These are phyloP conservation scores for Zoanthus solanderi DNA, from an alignment of 92 coral and sea anemone genomes.

Conservation along the genomic window DNA sequence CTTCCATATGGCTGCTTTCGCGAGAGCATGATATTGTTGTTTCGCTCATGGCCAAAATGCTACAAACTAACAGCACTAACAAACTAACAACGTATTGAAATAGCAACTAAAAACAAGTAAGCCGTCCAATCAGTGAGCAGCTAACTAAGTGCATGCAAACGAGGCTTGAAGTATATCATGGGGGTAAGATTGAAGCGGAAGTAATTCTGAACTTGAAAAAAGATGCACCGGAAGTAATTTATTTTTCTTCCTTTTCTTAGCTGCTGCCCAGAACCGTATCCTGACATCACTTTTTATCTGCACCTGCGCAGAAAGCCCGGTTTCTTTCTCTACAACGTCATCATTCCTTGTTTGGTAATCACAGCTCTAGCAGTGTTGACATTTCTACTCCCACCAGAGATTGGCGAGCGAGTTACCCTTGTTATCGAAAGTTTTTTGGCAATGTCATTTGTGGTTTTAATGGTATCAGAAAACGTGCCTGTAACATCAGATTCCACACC, in stretches of 20 bases:
- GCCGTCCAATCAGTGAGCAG: not conserved
- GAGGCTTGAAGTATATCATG: not conserved
- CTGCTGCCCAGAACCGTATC: slow-evolving; percentile 96
- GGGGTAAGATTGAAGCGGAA: not conserved
- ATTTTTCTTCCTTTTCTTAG: slow-evolving; percentile 62
- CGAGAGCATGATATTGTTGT: not conserved
- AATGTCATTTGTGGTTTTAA: slow-evolving; percentile 84
- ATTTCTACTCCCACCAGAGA: slow-evolving; percentile 93
- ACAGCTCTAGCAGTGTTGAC: slow-evolving; percentile 89
- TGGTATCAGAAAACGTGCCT: slow-evolving; percentile 92
- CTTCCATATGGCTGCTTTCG: not conserved
- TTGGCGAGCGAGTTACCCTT: slow-evolving; percentile 94
- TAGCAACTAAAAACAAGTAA: not conserved
- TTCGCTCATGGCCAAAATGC: not conserved
- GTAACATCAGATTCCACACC: slow-evolving; percentile 92
- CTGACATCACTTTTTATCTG: slow-evolving; percentile 86
- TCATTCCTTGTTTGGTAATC: slow-evolving; percentile 91
- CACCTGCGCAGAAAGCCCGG: slow-evolving; percentile 93
- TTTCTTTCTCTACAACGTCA: slow-evolving; percentile 90
- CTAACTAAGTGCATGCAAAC: slow-evolving; percentile 15
- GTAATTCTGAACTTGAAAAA: not conserved
- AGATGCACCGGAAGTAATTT: slow-evolving; percentile 20
- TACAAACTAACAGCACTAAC: not conserved
- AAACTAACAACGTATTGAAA: not conserved
- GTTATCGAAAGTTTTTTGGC: slow-evolving; percentile 93